Conservation (phyloP, 2,888 invertebrate species). For the Oligia fasciuncula region DNA sequence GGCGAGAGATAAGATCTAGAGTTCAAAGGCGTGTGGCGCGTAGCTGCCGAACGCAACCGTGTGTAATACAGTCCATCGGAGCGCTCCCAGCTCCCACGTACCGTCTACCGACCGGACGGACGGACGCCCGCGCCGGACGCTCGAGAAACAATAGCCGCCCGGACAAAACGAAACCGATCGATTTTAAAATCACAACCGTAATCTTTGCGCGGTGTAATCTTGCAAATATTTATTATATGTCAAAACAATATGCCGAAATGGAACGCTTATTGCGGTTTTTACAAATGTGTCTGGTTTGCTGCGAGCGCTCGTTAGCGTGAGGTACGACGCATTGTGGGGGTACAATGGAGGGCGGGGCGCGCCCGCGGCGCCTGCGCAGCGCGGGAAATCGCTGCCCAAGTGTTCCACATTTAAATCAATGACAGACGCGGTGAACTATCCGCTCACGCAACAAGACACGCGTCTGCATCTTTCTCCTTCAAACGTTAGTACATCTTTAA, state of each 20-base stretch:
- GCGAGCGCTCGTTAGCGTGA: constrained; percentile 89
- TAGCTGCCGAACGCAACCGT: constrained; percentile 84
- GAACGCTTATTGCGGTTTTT: constrained; percentile 89
- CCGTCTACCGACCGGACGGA: constrained; percentile 61
- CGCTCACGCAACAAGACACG: constrained; percentile 51
- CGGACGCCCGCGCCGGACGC: constrained; percentile 66
- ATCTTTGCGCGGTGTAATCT: constrained; percentile 86
- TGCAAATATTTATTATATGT: constrained; percentile 90
- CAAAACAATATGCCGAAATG: constrained; percentile 90
- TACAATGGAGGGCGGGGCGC: constrained; percentile 86
- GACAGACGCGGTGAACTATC: constrained; percentile 76
- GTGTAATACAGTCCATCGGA: constrained; percentile 84
- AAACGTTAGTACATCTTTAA: not conserved
- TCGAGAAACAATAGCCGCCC: constrained; percentile 77
- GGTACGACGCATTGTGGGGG: constrained; percentile 87
- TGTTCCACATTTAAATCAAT: constrained; percentile 83
- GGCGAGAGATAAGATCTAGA: constrained; percentile 59
- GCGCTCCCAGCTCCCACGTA: constrained; percentile 69
- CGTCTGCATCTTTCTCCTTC: constrained; percentile 6
- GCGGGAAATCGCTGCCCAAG: constrained; percentile 75
- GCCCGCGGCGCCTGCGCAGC: constrained; percentile 80
- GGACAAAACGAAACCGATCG: constrained; percentile 80
- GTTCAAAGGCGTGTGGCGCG: constrained; percentile 73
- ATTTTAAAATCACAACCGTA: constrained; percentile 83
- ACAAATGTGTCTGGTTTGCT: constrained; percentile 89